A percentile compares a stretch with the other conserved stretches of the same genome.
phyloP scores from a whole-genome alignment of 2,113 vertebrate species.

The Antechinus stuartii region DNA sequence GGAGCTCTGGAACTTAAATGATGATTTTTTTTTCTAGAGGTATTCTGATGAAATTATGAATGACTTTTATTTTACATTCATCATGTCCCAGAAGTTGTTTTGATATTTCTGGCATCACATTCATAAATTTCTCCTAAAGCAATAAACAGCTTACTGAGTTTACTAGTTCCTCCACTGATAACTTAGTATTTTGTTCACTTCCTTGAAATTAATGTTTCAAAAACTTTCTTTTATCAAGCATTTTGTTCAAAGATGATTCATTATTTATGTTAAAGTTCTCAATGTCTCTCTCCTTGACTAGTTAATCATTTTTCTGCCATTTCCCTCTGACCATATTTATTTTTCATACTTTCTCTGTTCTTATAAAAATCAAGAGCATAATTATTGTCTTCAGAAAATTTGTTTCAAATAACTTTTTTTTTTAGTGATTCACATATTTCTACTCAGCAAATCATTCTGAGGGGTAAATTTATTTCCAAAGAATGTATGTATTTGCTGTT shows the following conservation, averaged over 20 bases:
- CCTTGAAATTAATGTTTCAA: neutral
- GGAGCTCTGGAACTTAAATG: slow-evolving; percentile 1
- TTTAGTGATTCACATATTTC: neutral
- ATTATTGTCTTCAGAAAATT: neutral
- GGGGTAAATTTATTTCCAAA: neutral
- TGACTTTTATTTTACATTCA: slow-evolving; percentile 57
- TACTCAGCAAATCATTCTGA: neutral
- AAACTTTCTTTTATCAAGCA: slow-evolving; percentile 19
- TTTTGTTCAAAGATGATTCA: slow-evolving; percentile 39
- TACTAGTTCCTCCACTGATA: slow-evolving; percentile 52
- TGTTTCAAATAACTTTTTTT: neutral
- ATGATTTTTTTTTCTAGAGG: neutral
- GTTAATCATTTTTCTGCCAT: neutral
- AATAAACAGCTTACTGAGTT: slow-evolving; percentile 32
- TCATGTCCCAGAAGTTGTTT: slow-evolving; percentile 54
- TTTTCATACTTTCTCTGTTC: neutral
- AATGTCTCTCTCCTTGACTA: neutral
- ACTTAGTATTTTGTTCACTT: neutral
- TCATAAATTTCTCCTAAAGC: slow-evolving; percentile 34
- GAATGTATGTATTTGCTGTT: neutral
- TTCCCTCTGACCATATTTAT: neutral
- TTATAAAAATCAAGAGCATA: neutral
- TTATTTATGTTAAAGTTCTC: neutral
- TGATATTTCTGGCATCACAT: slow-evolving; percentile 43
- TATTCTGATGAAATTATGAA: slow-evolving; percentile 51